Evolutionary conservation across 1,140 invertebrate genomes (phyloP), one percentile per base, ranked within the genome.

Genomic region (Globodera rostochiensis): DNA sequence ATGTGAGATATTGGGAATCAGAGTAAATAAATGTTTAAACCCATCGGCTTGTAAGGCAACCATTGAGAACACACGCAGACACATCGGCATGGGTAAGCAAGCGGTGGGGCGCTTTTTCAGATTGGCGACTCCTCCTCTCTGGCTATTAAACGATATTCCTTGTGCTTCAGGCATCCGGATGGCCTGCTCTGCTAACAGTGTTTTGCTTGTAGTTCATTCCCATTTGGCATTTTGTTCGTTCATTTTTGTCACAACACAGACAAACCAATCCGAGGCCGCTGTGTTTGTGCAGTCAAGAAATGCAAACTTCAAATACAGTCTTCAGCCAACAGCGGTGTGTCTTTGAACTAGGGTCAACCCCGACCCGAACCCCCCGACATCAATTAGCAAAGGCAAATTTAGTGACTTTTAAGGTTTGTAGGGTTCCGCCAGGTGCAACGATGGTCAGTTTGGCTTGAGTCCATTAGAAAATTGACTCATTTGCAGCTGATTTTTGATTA

Each of bases 401-500:
- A 36, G 36, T 36, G 36, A 36, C 36, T 36, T 53, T 53, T 64
- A 6, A 64, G 57, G 57, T 64, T 19, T 79, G 78, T 74, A 70
- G 78, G 4, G 70, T 79, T 5, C 78, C 78, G 7, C 64, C 91
- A 95, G 96, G 95, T 73, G 98, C 97, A 91, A 98, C 98, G 91
- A 91, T 99, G 88, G 98, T 98, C 92, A 98, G 6, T 9, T 15
- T 3, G 3, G 4, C n/a, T 64, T n/a, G 21, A 11, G 7, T 3
- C 11, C 8, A 78, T 4, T n/a, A 77, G 49, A 36, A 15, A 69
- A 69, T 69, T 69, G 3, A 60, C 19, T n/a, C 50, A 6, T 78
- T 78, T 78, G 36, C 70, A 86, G 79, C 50, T 86, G 21, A 77
- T 99, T 84, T 99, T 99, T 92, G 98, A 98, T 91, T 98, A 98